Percentiles rank a stretch among this genome's conserved stretches.
Evolutionary conservation across 2,113 vertebrate genomes (phyloP).

Genomic region (Clarias macrocephalus): DNA sequence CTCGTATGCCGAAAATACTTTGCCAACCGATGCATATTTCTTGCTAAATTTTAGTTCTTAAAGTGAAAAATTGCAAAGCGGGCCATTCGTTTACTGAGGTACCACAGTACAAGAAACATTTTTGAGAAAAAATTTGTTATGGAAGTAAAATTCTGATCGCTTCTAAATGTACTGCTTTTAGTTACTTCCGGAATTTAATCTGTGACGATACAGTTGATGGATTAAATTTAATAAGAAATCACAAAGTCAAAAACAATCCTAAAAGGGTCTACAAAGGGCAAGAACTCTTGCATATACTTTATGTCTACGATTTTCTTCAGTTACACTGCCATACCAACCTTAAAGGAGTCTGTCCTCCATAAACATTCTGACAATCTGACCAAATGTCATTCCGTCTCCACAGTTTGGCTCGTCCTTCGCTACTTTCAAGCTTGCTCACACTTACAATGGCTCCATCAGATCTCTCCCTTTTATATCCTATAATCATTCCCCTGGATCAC

Average conservation of each 20-base stretch:
- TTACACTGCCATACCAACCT: background rate
- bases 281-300: background rate
- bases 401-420: constrained; percentile 82
- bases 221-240: background rate
- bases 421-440: constrained; percentile 79
- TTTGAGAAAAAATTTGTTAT: background rate
- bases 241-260: background rate
- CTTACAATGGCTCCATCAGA: constrained; percentile 78
- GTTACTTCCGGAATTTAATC: background rate
- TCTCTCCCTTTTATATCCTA: constrained; percentile 78
- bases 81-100: too few relatives aligned
- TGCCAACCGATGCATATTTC: too few relatives aligned
- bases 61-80: too few relatives aligned
- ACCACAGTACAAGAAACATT: too few relatives aligned
- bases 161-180: background rate
- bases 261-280: background rate
- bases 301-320: background rate
- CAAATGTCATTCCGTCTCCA: constrained; percentile 67
- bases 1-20: too few relatives aligned
- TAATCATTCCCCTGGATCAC: constrained; percentile 79
- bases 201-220: too few relatives aligned
- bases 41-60: too few relatives aligned
- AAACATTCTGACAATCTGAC: constrained; percentile 63
- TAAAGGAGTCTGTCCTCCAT: constrained; percentile 20
- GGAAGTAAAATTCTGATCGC: background rate